Percentiles rank a stretch among this genome's conserved stretches.
phyloP scores from a whole-genome alignment of 2,888 invertebrate genomes.

The Selenia dentaria region DNA sequence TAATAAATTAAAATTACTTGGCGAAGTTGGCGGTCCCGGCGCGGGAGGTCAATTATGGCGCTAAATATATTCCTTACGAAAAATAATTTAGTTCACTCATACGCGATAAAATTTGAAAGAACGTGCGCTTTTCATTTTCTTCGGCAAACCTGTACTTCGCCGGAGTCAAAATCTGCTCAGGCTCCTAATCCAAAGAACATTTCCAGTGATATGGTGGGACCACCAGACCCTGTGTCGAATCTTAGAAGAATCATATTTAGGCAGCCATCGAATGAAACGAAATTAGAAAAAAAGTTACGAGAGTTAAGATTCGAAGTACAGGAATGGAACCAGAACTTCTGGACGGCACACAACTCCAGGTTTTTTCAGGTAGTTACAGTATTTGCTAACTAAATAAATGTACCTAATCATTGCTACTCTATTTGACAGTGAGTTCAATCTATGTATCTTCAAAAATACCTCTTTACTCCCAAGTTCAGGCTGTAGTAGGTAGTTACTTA shows the following conservation, averaged over 20 bases:
- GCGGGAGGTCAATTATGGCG: background rate
- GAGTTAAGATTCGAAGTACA: constrained; percentile 88
- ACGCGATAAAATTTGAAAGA: constrained; percentile 32
- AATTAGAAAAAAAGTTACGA: constrained; percentile 86
- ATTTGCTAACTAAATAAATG: too few relatives aligned
- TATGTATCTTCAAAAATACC: too few relatives aligned
- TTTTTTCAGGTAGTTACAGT: constrained; percentile 87
- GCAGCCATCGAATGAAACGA: constrained; percentile 87
- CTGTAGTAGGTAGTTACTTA: too few relatives aligned
- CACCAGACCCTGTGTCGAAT: constrained; percentile 92
- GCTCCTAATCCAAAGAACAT: constrained; percentile 69
- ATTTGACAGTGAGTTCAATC: too few relatives aligned
- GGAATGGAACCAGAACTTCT: constrained; percentile 94
- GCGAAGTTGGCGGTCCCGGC: too few relatives aligned
- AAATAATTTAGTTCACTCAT: constrained; percentile 13
- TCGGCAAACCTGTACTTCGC: constrained; percentile 49
- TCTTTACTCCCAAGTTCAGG: too few relatives aligned
- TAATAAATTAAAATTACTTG: too few relatives aligned
- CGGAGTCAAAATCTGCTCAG: constrained; percentile 59
- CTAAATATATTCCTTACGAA: background rate
- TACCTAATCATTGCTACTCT: too few relatives aligned
- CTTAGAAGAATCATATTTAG: constrained; percentile 89
- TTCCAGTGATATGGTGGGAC: constrained; percentile 88
- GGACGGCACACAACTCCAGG: constrained; percentile 91
- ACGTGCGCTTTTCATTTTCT: constrained; percentile 30